Evolutionary conservation across 2,113 vertebrate species (phyloP).

Genomic region (Chinchilla lanigera): DNA sequence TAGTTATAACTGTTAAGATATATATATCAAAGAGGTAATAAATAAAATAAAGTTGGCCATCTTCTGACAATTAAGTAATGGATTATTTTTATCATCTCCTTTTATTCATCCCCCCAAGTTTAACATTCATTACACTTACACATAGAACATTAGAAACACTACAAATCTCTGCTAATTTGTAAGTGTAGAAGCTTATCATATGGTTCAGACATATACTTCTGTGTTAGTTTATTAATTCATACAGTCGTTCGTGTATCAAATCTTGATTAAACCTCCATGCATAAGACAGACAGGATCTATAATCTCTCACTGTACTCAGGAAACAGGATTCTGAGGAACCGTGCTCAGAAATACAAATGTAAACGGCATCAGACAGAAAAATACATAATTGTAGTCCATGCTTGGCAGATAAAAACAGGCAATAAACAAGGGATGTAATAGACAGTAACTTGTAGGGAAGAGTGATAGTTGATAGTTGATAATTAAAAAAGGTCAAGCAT

Average conservation of each 20-base stretch:
- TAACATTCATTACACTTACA: not conserved
- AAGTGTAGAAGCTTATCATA: not conserved
- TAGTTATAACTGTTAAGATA: not conserved
- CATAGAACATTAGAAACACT: not conserved
- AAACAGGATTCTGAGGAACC: not conserved
- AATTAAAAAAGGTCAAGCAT: not conserved
- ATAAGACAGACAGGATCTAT: not conserved
- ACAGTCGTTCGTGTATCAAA: not conserved
- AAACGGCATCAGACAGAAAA: not conserved
- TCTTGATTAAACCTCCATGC: not conserved
- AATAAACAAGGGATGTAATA: not conserved
- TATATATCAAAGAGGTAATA: not conserved
- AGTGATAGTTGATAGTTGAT: not conserved
- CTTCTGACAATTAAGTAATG: not conserved
- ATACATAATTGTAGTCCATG: not conserved
- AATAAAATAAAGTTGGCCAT: not conserved
- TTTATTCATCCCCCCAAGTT: not conserved
- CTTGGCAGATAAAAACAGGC: not conserved
- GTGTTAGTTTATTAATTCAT: no score
- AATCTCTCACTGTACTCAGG: not conserved
- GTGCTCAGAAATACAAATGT: not conserved
- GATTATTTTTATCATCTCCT: not conserved
- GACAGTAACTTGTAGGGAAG: not conserved
- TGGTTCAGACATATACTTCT: not conserved
- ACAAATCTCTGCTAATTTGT: not conserved